Evolutionary conservation across 2,888 invertebrate species (phyloP), one percentile per base, ranked within the genome.

Genomic region (Calliopum simillimum): DNA sequence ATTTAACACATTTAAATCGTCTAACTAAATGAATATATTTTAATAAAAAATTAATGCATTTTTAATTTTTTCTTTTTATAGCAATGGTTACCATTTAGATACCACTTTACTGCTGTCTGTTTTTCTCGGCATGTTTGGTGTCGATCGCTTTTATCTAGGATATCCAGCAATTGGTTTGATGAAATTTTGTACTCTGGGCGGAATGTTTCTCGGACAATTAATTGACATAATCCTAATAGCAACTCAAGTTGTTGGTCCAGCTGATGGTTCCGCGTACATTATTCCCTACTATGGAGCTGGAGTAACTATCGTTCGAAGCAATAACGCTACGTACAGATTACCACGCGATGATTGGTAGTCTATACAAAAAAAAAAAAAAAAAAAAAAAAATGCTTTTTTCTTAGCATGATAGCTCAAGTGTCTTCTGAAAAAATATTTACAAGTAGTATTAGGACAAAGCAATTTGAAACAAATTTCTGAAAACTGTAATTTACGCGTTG

Each of bases 71-170:
- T 2, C 14, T 4, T 77, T 75, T 87, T 87, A 49, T 87, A 97
- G 97, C 70, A 98, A 98, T 90, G 98, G 97, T 21, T 96, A 97
- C 83, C 94, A 94, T 3, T 92, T 97, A 82, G 97, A 98, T 84
- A 95, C 95, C 67, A 93, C 99, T 0, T 87, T 99, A 56, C 87
- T 99, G 46, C 88, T 99, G 4, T 99, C 99, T 0, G 94, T 99
- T 63, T 99, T 99, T 84, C 88, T 99, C 70, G 99, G 99, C 41
- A 97, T 98, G 95, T 96, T 99, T 88, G 99, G 99, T 19, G 89
- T 96, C 25, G 99, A 99, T 85, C 89, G 99, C 72, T 98, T 99
- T 87, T 99, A 99, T 83, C 88, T 99, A n/a, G 99, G 99, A 41
- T 99, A 99, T 85, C 97, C 97, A 66, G 98, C 97, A 1, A 91